A percentile compares a stretch with the other conserved stretches of the same genome.
Conservation (phyloP, 2,797 vertebrate species). For the Sebastes trivittatus region DNA sequence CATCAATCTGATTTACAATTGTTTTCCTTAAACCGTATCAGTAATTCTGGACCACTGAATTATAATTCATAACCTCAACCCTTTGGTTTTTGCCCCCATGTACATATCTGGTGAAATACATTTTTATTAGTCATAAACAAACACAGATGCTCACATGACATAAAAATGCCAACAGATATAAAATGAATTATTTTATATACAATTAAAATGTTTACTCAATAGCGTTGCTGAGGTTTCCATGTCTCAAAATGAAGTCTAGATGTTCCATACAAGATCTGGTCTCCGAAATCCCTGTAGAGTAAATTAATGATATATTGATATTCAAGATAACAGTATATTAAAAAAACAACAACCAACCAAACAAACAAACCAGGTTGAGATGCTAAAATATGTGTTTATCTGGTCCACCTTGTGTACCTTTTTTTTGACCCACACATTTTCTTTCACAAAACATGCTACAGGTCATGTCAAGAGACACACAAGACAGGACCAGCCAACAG, state of each 20-base stretch:
- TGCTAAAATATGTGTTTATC: no score
- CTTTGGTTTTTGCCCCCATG: neutral
- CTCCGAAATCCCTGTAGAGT: rapidly evolving
- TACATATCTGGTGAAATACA: neutral
- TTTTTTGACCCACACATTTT: rapidly evolving
- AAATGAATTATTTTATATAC: neutral
- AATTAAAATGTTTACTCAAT: slow-evolving; percentile 4
- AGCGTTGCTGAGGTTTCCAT: rapidly evolving
- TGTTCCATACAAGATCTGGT: rapidly evolving
- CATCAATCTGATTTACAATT: neutral
- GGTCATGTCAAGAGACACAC: neutral
- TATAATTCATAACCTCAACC: neutral
- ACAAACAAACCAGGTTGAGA: neutral
- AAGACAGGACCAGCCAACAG: slow-evolving; percentile 5
- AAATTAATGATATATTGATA: neutral
- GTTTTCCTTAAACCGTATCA: neutral
- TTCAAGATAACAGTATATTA: neutral
- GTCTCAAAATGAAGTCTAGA: rapidly evolving
- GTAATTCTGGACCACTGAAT: neutral
- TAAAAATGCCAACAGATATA: neutral
- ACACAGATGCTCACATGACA: neutral
- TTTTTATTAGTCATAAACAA: neutral
- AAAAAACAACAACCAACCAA: neutral
- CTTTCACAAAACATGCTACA: neutral
- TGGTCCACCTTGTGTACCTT: rapidly evolving